Evolutionary conservation across 2,888 invertebrate species (phyloP), one percentile per base, ranked within the genome.

Genomic region (Sphaerophoria rueppellii): DNA sequence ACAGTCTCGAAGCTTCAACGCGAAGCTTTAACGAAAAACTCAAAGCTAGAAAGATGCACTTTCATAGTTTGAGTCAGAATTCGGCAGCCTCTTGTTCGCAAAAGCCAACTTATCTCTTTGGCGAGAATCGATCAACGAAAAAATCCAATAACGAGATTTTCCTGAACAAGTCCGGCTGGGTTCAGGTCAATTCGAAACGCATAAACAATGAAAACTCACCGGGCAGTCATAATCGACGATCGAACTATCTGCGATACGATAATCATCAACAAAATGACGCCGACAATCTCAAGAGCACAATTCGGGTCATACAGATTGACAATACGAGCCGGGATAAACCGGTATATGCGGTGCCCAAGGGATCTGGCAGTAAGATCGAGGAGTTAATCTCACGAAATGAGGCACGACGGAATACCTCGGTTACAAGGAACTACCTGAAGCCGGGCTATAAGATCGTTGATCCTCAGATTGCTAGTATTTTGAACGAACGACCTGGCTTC

Each of bases 131-230:
- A 6, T 61, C 86, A 12, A 14, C 48, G 0, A 86, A 86, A 35
- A 77, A 83, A 54, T 83, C 80, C 40, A 90, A 90, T 73, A 91
- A 91, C 85, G 91, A 92, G 87, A 92, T 92, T 55, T 92, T 90
- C 63, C 88, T 92, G 4, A 92, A 92, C 82, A 92, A 92, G 75
- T 92, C 93, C 40, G 93, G 93, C 32, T 93, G 92, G 93, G 92
- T 93, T n/a, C 92, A 93, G 87, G 93, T 93, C 2, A 92, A 91
- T 86, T 89, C 89, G 6, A 92, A 92, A 80, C 88, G 90, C 6
- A 89, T 89, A 54, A 88, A 89, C 69, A 90, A 91, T 74, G 91
- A 92, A 74, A 91, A 89, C 76, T 89, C 87, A 3, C 78, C 87
- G 32, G 82, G 76, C 12, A 87, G 87, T 63, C 88, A 87, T 35